A percentile compares a stretch with the other conserved stretches of the same genome.
phyloP scores from a whole-genome alignment of 1,140 invertebrate species.

The Drosophila truncata region DNA sequence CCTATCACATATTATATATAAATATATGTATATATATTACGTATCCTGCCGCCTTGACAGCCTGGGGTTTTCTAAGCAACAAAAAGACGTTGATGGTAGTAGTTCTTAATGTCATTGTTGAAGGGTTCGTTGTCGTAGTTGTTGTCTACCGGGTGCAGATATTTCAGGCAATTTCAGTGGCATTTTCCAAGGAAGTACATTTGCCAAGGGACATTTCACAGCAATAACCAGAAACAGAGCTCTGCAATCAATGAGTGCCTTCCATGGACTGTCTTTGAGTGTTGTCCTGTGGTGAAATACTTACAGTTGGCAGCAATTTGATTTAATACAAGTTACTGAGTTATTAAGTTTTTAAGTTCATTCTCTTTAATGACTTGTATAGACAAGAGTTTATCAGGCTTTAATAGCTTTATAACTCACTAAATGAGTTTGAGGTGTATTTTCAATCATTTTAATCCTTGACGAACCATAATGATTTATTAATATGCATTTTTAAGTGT shows the following conservation, averaged over 20 bases:
- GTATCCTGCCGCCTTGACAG: slow-evolving; percentile 26
- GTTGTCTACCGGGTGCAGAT: slow-evolving; percentile 15
- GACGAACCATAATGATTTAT: not conserved
- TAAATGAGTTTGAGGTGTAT: not conserved
- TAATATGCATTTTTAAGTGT: slow-evolving; percentile 1
- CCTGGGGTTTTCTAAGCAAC: slow-evolving; percentile 15
- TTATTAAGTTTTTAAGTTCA: not conserved
- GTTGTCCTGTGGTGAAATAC: not conserved
- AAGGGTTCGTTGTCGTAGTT: slow-evolving; percentile 23
- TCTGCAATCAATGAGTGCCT: slow-evolving; percentile 20
- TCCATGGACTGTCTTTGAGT: not conserved
- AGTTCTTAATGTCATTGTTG: slow-evolving; percentile 66
- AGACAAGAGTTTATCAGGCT: not conserved
- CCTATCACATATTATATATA: not conserved
- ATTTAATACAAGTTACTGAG: slow-evolving; percentile 1
- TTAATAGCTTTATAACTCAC: not conserved
- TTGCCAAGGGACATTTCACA: slow-evolving; percentile 52
- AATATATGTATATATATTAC: not conserved
- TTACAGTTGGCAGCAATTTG: slow-evolving; percentile 4
- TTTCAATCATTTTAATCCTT: not conserved
- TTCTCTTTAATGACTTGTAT: not conserved
- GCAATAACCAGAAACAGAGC: slow-evolving; percentile 55
- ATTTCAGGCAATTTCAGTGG: slow-evolving; percentile 19
- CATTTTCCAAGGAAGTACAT: slow-evolving; percentile 39
- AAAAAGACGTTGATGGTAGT: slow-evolving; percentile 45